Evolutionary conservation across 2,797 vertebrate genomes (phyloP), one percentile per base, ranked within the genome.

Genomic region (Pitangus sulphuratus): DNA sequence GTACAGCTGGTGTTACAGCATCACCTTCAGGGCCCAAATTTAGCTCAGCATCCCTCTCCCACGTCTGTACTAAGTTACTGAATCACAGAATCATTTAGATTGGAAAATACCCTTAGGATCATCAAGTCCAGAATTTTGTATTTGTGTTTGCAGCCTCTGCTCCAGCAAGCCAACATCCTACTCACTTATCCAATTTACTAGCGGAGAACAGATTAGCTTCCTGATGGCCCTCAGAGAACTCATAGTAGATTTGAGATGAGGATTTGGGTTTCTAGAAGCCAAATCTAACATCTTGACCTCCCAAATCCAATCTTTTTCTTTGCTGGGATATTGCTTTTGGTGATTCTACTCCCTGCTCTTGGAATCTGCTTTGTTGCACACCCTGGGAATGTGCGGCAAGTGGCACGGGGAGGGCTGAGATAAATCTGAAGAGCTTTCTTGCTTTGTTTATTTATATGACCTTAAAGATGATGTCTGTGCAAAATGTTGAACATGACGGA

Each of bases 381-480:
- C 22, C 45, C 62, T 62, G 65, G 51, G 39, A 90, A 50, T 2
- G 17, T 45, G 53, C 57, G 64, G 57, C 0, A 0, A 33, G 62
- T 33, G n/a, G 13, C 12, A 25, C 58, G 8, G 53, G 35, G 35
- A 90, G 33, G 39, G 72, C 40, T 3, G 74, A 82, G 91, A 62
- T 35, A 47, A 81, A 60, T 45, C 40, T 6, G 62, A 82, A 57
- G 62, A 74, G 66, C 24, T 90, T 80, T 77, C 74, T 39, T 82
- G 62, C 17, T 92, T 91, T 95, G 92, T 87, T 95, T 96, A 70
- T 96, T 91, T 95, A 45, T 94, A 66, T 78, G 89, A 95, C 92
- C 94, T 96, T 90, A 95, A 90, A 93, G 92, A 92, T 77, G 84
- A 81, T 75, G 84, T 40, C 93, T 7, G 5, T 25, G 79, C 87